Conservation (phyloP, 2,888 invertebrate genomes). For the Molanna angustata region DNA sequence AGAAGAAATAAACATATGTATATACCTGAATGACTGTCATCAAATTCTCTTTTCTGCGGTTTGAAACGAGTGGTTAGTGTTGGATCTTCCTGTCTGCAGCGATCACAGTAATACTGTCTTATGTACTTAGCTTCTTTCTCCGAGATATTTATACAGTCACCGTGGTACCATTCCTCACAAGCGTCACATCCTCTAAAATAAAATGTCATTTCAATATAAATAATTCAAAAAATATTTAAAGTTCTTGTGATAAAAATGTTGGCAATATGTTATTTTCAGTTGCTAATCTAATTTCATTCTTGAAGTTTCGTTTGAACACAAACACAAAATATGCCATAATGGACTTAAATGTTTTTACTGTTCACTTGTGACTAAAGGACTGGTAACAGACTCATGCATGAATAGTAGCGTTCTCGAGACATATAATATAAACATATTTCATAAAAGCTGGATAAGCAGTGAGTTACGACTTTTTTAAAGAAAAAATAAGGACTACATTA, state of each 20-base stretch:
- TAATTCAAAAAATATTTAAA: not conserved
- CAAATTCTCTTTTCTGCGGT: constrained; percentile 52
- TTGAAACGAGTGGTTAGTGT: constrained; percentile 63
- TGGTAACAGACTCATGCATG: too few species aligned
- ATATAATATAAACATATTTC: too few species aligned
- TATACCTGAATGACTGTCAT: constrained; percentile 38
- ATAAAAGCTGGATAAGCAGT: too few species aligned
- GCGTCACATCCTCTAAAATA: constrained; percentile 82
- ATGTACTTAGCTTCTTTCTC: constrained; percentile 91
- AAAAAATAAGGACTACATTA: too few species aligned
- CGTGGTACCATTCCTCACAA: constrained; percentile 99
- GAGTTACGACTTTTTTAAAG: too few species aligned
- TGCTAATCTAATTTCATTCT: too few species aligned
- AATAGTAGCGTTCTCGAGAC: too few species aligned
- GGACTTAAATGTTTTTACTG: too few species aligned
- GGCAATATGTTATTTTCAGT: too few species aligned
- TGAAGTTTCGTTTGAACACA: too few species aligned
- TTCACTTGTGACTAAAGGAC: too few species aligned
- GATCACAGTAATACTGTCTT: constrained; percentile 88
- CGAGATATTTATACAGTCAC: constrained; percentile 94
- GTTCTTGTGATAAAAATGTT: not conserved
- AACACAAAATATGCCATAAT: too few species aligned
- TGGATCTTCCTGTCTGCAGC: constrained; percentile 80
- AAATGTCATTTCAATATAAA: not conserved
- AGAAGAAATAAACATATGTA: not conserved